Percentiles rank a stretch among this genome's conserved stretches.
Evolutionary conservation across 2,797 vertebrate species (phyloP).

Genomic region (Pelobates cultripes): DNA sequence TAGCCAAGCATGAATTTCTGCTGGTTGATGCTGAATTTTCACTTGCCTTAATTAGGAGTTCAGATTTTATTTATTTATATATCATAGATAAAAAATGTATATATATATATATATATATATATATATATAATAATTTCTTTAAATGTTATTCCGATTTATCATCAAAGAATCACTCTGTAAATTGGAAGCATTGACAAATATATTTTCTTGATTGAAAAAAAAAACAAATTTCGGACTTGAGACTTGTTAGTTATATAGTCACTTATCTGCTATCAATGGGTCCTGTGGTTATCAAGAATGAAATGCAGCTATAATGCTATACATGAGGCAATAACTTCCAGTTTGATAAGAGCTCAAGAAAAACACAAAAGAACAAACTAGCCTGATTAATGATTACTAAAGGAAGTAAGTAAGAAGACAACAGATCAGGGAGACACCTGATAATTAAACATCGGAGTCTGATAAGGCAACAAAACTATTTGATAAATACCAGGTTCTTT

Average conservation of each 20-base stretch:
- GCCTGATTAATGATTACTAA: slow-evolving; percentile 49
- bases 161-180: too few relatives aligned
- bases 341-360: slow-evolving; percentile 15
- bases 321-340: background rate
- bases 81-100: too few relatives aligned
- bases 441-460: slow-evolving; percentile 37
- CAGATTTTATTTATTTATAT: too few relatives aligned
- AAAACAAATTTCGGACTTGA: background rate
- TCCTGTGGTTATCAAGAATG: background rate
- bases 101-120: too few relatives aligned
- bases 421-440: slow-evolving; percentile 41
- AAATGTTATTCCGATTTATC: too few relatives aligned
- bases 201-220: background rate
- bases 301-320: background rate
- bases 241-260: background rate
- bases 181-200: too few relatives aligned
- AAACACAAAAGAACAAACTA: background rate
- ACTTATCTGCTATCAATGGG: background rate
- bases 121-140: too few relatives aligned
- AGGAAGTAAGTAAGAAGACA: slow-evolving; percentile 36
- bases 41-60: too few relatives aligned
- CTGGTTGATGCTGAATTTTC: too few relatives aligned
- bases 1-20: too few relatives aligned
- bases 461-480: slow-evolving; percentile 30
- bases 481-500: slow-evolving; percentile 18